Conservation (phyloP, 2,797 vertebrate genomes). For the Loriculus beryllinus region DNA sequence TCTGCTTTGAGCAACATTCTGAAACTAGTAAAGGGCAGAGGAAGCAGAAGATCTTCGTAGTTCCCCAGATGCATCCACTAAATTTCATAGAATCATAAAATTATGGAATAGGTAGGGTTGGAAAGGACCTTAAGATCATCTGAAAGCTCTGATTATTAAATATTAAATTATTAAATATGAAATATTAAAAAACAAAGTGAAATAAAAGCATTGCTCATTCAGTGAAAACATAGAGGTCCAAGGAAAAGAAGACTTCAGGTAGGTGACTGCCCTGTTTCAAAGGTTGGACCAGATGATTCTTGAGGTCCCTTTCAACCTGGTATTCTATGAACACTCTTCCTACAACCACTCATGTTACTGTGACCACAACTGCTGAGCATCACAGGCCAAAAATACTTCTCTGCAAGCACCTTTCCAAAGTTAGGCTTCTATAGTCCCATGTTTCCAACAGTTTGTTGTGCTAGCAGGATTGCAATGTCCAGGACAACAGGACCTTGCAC, state of each 20-base stretch:
- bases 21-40: neutral
- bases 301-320: neutral
- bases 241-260: neutral
- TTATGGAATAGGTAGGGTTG: neutral
- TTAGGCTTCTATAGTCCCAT: neutral
- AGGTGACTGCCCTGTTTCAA: neutral
- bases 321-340: neutral
- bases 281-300: neutral
- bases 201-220: neutral
- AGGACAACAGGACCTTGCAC: neutral
- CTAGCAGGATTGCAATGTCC: neutral
- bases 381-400: neutral
- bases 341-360: accelerated
- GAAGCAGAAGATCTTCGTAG: neutral
- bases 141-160: neutral
- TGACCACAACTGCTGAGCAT: neutral
- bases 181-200: neutral
- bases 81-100: neutral
- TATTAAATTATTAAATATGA: no score
- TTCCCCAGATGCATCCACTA: neutral
- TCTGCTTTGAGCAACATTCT: neutral
- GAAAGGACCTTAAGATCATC: neutral
- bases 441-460: neutral
- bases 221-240: accelerated
- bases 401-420: neutral